Base-by-base conservation (phyloP, 1,140 invertebrate species). In the Pseudomyrmex dendroicus region DNA sequence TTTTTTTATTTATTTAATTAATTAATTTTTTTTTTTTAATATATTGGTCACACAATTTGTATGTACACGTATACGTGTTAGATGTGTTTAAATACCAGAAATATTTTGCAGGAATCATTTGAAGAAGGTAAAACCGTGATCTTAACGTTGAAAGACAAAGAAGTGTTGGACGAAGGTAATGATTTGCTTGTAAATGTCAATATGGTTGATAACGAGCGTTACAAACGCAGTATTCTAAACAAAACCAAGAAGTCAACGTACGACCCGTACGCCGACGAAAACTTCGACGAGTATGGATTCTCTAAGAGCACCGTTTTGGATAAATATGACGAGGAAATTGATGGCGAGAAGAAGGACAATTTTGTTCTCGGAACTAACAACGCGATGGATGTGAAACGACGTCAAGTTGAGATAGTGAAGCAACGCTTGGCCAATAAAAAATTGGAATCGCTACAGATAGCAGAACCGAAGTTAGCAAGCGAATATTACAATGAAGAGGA, bases 111-210 rank as follows among this genome's bases (percentile, higher is more conserved):
- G 93, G 95, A 96, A 44, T 95, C 94, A 85, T 97, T 99, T 93
- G 95, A 95, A 12, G 98, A 99, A 93, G 99, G 98, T 25, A 95
- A 95, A 89, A 96, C 96, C 74, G 96, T 99, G 3, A 97, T 99
- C 85, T 95, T 99, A 82, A 99, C 99, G 0, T 94, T 99, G 20
- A 97, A 99, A 93, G 99, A 99, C 95, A 97, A 97, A 93, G 97
- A 96, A 90, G 96, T 99, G 35, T 95, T 99, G 46, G 97, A 98
- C 85, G 97, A 98, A 67, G 96, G 96, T 2, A 96, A 96, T 78
- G 99, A 99, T 95, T 96, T 98, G 15, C 95, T 99, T 25, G 96
- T 99, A 25, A 99, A 99, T 95, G 98, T 99, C 2, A 99, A 99
- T 93, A 96, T 99, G 91, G 91, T 98, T 0, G 99, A 99, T 92